Percentiles rank a stretch among this genome's conserved stretches.
Evolutionary conservation across 2,888 invertebrate species (phyloP).

Genomic region (Odiellus spinosus): DNA sequence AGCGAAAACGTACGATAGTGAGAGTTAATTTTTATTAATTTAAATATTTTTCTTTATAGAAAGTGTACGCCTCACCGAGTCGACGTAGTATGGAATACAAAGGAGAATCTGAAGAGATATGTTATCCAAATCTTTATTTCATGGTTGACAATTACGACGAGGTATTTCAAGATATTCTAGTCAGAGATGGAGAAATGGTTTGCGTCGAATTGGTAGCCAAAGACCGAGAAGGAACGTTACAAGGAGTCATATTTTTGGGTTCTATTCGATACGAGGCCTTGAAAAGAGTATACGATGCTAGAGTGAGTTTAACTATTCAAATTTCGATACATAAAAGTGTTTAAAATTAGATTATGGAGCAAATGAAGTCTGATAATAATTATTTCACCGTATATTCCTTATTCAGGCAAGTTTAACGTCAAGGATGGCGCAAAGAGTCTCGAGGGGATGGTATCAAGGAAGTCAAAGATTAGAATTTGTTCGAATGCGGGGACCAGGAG

Average conservation of each 20-base stretch:
- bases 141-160: slow-evolving; percentile 99
- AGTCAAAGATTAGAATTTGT: slow-evolving; percentile 89
- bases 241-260: slow-evolving; percentile 90
- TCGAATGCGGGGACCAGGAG: slow-evolving; percentile 91
- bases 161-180: slow-evolving; percentile 90
- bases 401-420: slow-evolving; percentile 81
- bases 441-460: slow-evolving; percentile 48
- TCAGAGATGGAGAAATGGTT: slow-evolving; percentile 96
- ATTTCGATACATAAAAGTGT: too few relatives aligned
- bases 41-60: slow-evolving; percentile 23
- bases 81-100: slow-evolving; percentile 93
- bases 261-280: slow-evolving; percentile 95
- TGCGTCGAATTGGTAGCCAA: slow-evolving; percentile 92
- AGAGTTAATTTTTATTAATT: background rate
- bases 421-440: slow-evolving; percentile 90
- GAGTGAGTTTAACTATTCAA: slow-evolving; percentile 44
- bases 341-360: too few relatives aligned
- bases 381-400: too few relatives aligned
- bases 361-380: too few relatives aligned
- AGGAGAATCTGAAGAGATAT: slow-evolving; percentile 95
- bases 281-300: slow-evolving; percentile 86
- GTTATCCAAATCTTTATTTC: slow-evolving; percentile 97
- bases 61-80: slow-evolving; percentile 93
- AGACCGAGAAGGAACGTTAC: slow-evolving; percentile 66
- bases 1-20: background rate